Conservation (phyloP, 2,113 vertebrate genomes). For the Theristicus caerulescens region DNA sequence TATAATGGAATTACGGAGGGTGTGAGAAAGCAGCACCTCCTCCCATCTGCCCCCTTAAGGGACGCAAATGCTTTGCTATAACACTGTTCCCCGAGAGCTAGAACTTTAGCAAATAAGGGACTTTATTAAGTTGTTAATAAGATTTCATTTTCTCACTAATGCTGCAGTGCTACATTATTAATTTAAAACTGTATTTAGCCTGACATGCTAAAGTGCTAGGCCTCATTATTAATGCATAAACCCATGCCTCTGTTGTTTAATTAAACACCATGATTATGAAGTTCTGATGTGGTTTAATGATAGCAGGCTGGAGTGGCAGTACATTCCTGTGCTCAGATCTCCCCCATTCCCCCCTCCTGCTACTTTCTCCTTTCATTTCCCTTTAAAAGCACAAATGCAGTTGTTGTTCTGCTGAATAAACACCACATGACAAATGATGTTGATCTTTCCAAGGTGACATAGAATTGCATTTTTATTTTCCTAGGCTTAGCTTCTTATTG, state of each 20-base stretch:
- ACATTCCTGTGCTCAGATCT: constrained; percentile 50
- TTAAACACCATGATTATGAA: constrained; percentile 74
- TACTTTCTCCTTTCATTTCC: constrained; percentile 36
- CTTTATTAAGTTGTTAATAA: constrained; percentile 70
- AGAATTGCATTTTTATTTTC: constrained; percentile 54
- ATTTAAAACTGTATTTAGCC: constrained; percentile 77
- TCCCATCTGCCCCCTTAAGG: constrained; percentile 58
- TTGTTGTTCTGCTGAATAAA: constrained; percentile 55
- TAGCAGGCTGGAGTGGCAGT: constrained; percentile 52
- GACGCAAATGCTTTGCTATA: constrained; percentile 25
- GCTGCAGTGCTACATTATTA: constrained; percentile 63
- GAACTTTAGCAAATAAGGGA: constrained; percentile 67
- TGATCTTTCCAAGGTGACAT: constrained; percentile 65
- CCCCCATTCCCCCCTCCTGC: background rate
- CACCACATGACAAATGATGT: constrained; percentile 39
- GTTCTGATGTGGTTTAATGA: constrained; percentile 71
- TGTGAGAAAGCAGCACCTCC: constrained; percentile 55
- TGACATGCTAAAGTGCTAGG: constrained; percentile 69
- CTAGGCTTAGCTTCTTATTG: constrained; percentile 31
- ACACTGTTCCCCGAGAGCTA: constrained; percentile 16
- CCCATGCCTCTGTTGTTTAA: constrained; percentile 74
- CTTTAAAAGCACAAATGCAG: constrained; percentile 43
- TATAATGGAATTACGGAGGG: constrained; percentile 17
- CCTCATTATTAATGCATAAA: constrained; percentile 74
- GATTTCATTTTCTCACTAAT: constrained; percentile 70